Evolutionary conservation across 2,888 invertebrate genomes (phyloP).

Genomic region (Trichogramma evanescens): DNA sequence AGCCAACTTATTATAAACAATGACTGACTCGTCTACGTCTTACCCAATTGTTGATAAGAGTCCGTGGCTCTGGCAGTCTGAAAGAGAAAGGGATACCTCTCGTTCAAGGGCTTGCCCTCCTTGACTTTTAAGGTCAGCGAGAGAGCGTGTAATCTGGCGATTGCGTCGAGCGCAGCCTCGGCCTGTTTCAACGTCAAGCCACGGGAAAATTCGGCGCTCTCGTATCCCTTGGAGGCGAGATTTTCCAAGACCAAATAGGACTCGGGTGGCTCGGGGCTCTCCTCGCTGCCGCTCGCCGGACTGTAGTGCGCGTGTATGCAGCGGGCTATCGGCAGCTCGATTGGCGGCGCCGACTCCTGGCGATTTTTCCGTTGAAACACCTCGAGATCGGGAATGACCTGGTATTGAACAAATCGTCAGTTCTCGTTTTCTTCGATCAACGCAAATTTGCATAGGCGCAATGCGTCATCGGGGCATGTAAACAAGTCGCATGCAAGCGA

Average conservation of each 20-base stretch:
- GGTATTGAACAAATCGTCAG: conserved; percentile 24
- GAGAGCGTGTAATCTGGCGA: conserved; percentile 67
- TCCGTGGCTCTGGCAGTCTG: conserved; percentile 73
- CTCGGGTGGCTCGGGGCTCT: conserved; percentile 51
- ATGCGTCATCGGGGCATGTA: too few relatives aligned
- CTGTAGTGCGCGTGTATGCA: conserved; percentile 63
- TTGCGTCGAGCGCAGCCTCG: conserved; percentile 62
- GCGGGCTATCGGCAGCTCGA: conserved; percentile 61
- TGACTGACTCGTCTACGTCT: not conserved
- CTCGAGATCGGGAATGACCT: conserved; percentile 66
- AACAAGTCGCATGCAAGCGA: too few relatives aligned
- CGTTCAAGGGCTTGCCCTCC: conserved; percentile 50
- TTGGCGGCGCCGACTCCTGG: conserved; percentile 39
- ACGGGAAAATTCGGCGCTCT: conserved; percentile 61
- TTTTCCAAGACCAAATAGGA: conserved; percentile 71
- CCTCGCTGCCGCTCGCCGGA: conserved; percentile 46
- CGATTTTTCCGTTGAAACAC: conserved; percentile 53
- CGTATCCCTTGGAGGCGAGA: conserved; percentile 60
- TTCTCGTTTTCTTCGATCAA: too few relatives aligned
- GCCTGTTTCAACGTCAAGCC: conserved; percentile 62
- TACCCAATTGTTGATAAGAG: conserved; percentile 64
- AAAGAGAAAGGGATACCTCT: conserved; percentile 63
- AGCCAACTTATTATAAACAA: too few relatives aligned
- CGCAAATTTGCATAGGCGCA: too few relatives aligned
- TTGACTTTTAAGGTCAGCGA: conserved; percentile 59